Percentiles rank a stretch among this genome's conserved stretches.
These are phyloP conservation scores for Poeciliopsis retropinna DNA, from an alignment of 2,113 vertebrate genomes.

Conservation along the genomic window DNA sequence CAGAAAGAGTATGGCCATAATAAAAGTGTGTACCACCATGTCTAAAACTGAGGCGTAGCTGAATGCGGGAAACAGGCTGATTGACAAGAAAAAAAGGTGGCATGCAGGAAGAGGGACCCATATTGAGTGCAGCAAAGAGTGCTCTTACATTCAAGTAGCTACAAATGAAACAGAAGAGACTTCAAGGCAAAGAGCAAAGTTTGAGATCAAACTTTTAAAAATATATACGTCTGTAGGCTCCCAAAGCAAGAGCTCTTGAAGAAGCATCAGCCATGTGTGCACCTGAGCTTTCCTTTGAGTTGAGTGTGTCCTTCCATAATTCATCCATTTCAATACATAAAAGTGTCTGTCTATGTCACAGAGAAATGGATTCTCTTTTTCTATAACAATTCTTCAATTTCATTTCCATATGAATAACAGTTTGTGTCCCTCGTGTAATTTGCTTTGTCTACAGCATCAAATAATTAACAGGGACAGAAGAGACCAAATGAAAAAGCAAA, in stretches of 20 bases:
- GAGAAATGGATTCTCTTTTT: background rate
- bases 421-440: background rate
- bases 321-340: background rate
- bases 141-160: conserved; percentile 40
- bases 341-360: background rate
- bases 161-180: conserved; percentile 45
- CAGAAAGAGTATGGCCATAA: conserved; percentile 8
- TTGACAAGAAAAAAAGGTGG: conserved; percentile 32
- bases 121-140: conserved; percentile 20
- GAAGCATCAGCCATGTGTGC: background rate
- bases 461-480: background rate
- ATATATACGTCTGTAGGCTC: background rate
- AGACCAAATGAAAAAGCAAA: background rate
- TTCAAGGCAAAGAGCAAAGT: conserved; percentile 55
- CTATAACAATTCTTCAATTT: background rate
- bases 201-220: conserved; percentile 29
- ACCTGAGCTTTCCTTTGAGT: background rate
- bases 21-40: background rate
- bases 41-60: conserved; percentile 3
- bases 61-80: conserved; percentile 22
- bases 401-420: conserved; percentile 50
- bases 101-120: conserved; percentile 5
- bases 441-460: background rate
- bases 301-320: background rate
- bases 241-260: conserved; percentile 21